phyloP scores from a whole-genome alignment of 2,113 vertebrate genomes.

The Sciurus niger region DNA sequence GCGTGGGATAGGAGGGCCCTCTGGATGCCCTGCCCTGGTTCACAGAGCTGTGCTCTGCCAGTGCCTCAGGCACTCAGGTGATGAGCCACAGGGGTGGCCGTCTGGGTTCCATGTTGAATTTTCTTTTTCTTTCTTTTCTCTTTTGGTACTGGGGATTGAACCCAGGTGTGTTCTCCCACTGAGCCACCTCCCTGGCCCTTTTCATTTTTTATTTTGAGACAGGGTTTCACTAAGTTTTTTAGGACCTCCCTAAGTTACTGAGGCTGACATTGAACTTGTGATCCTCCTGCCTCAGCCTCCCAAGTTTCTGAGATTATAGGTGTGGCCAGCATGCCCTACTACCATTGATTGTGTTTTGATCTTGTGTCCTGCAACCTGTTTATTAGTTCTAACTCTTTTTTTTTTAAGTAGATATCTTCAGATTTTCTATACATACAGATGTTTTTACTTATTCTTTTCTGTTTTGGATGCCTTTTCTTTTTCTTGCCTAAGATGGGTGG shows the following conservation, averaged over 20 bases:
- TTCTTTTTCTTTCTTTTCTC: not conserved
- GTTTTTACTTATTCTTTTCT: constrained; percentile 19
- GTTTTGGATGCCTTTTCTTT: not conserved
- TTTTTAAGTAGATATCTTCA: not conserved
- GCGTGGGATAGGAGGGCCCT: not conserved
- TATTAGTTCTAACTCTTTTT: not conserved
- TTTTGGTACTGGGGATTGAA: not conserved
- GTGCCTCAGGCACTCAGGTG: not conserved
- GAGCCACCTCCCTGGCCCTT: not conserved
- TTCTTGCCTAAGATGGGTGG: not conserved
- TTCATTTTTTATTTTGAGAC: not conserved
- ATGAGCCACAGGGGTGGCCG: accelerated
- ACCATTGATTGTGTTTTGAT: not conserved
- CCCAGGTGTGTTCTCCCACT: not conserved
- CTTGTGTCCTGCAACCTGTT: not conserved
- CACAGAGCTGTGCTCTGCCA: not conserved
- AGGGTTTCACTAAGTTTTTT: not conserved
- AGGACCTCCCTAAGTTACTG: no score
- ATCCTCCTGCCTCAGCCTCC: no score
- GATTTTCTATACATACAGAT: not conserved
- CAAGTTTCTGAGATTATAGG: no score
- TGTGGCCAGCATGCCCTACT: no score
- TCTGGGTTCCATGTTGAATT: not conserved
- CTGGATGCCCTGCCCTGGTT: not conserved
- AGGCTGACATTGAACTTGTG: no score